Evolutionary conservation across 64 coral and sea anemone genomes (phyloP).

Genomic region (Pocillopora verrucosa): DNA sequence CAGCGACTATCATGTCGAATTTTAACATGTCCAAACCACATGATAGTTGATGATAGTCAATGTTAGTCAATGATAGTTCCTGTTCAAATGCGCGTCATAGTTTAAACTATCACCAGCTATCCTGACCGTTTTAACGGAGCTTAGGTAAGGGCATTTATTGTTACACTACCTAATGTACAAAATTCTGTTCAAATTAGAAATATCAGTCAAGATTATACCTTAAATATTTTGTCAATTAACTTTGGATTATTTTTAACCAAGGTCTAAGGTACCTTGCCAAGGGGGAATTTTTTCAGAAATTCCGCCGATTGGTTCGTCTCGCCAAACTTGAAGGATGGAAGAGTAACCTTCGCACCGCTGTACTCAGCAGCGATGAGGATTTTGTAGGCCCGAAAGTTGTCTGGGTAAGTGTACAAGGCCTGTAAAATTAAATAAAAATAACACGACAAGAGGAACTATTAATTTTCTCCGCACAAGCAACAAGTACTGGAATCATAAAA

Average conservation of each 20-base stretch:
- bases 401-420: conserved; percentile 98
- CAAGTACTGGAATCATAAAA: neutral
- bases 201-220: too few species aligned
- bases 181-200: too few species aligned
- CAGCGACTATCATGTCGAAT: too few species aligned
- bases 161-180: too few species aligned
- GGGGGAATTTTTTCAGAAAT: conserved; percentile 92
- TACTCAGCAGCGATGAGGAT: conserved; percentile 95
- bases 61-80: too few species aligned
- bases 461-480: neutral
- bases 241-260: neutral
- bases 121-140: too few species aligned
- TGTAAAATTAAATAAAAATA: conserved; percentile 46
- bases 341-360: conserved; percentile 80
- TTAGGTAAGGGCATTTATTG: too few species aligned
- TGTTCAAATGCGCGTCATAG: too few species aligned
- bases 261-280: conserved; percentile 80
- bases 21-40: too few species aligned
- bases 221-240: too few species aligned
- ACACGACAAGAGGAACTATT: neutral
- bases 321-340: conserved; percentile 83
- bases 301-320: conserved; percentile 88
- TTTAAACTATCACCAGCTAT: too few species aligned
- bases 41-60: too few species aligned
- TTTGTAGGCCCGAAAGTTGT: conserved; percentile 97